phyloP scores from a whole-genome alignment of 2,113 vertebrate species.

The Dascyllus trimaculatus region DNA sequence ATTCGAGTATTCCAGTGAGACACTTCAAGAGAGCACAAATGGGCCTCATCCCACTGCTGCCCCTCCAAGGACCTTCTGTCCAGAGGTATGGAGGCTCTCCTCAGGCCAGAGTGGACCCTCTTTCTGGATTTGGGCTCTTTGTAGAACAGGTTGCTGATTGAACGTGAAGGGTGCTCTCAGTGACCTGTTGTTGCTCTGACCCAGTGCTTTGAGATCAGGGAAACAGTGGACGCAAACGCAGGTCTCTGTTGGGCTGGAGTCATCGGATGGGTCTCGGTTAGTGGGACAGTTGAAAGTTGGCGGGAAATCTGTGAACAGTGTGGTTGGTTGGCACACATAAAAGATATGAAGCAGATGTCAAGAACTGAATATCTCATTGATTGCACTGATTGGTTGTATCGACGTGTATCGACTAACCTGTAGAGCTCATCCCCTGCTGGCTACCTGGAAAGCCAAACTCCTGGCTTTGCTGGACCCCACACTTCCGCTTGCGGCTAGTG shows the following conservation, averaged over 20 bases:
- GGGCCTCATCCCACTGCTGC: constrained; percentile 41
- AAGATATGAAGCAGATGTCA: too few relatives aligned
- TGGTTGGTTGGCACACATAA: neutral
- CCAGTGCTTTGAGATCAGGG: constrained; percentile 76
- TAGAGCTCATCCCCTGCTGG: constrained; percentile 25
- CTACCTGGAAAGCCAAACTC: neutral
- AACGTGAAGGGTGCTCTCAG: neutral
- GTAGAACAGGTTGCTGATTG: constrained; percentile 56
- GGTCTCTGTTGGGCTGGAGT: constrained; percentile 87
- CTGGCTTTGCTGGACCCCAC: neutral
- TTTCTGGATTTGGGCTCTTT: neutral
- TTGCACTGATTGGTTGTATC: too few relatives aligned
- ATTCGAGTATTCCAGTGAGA: neutral
- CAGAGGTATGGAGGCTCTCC: neutral
- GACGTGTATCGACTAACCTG: constrained; percentile 75
- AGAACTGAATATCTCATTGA: too few relatives aligned
- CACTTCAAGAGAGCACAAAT: neutral
- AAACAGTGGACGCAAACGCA: constrained; percentile 89
- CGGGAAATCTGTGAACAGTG: constrained; percentile 73
- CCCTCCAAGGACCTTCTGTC: neutral
- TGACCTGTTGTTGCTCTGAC: constrained; percentile 60
- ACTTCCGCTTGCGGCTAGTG: neutral
- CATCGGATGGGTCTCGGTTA: constrained; percentile 18
- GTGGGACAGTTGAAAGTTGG: constrained; percentile 9
- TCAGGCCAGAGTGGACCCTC: neutral